Evolutionary conservation across 2,888 invertebrate species (phyloP).

Genomic region (Lordiphosa fenestrarum): DNA sequence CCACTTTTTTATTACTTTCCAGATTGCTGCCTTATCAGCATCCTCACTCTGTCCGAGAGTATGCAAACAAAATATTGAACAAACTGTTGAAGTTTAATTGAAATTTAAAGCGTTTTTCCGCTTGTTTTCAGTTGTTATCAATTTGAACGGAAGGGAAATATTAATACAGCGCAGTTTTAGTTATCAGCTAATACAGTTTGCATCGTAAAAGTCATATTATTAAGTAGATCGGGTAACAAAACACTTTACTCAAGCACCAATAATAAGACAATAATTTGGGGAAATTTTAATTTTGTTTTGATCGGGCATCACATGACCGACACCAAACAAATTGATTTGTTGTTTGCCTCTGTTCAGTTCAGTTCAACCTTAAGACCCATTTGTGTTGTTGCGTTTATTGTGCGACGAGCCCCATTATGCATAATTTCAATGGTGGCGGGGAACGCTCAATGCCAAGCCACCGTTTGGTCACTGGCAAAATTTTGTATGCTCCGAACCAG

Average conservation of each 20-base stretch:
- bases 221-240: too few relatives aligned
- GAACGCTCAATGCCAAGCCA: slow-evolving; percentile 10
- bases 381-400: slow-evolving; percentile 20
- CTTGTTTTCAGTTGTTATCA: slow-evolving; percentile 10
- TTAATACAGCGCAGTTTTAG: too few relatives aligned
- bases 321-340: slow-evolving; percentile 37
- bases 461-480: slow-evolving; percentile 12
- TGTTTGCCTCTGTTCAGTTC: slow-evolving; percentile 17
- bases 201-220: too few relatives aligned
- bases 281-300: not conserved
- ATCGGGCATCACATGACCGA: slow-evolving; percentile 17
- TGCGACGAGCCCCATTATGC: slow-evolving; percentile 42
- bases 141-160: too few relatives aligned
- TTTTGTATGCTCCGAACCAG: slow-evolving; percentile 1
- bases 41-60: not conserved
- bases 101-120: slow-evolving; percentile 8
- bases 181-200: too few relatives aligned
- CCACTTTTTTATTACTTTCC: slow-evolving; percentile 13
- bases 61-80: not conserved
- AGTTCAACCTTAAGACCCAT: slow-evolving; percentile 46
- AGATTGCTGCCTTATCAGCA: slow-evolving; percentile 35
- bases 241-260: too few relatives aligned
- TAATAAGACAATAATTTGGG: too few relatives aligned
- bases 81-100: slow-evolving; percentile 13
- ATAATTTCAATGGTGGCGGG: slow-evolving; percentile 45